A percentile compares a stretch with the other conserved stretches of the same genome.
Conservation (phyloP, 2,888 invertebrate species). For the Drosophila nr. medialis region DNA sequence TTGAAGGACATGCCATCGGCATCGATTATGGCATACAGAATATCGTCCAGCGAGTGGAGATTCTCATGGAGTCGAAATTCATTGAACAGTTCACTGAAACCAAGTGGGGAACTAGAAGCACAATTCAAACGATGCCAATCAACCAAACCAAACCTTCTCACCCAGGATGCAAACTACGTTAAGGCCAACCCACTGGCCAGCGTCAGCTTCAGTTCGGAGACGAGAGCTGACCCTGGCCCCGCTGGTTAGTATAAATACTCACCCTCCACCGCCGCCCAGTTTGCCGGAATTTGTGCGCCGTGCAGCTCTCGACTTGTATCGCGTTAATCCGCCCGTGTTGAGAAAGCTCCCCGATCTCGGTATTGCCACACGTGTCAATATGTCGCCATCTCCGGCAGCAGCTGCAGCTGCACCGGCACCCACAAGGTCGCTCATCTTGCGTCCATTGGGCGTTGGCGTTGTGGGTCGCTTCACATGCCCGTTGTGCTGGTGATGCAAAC, state of each 20-base stretch:
- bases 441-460: conserved; percentile 30
- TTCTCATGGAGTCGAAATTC: conserved; percentile 95
- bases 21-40: conserved; percentile 94
- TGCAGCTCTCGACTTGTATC: conserved; percentile 88
- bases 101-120: conserved; percentile 90
- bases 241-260: conserved; percentile 63
- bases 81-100: conserved; percentile 94
- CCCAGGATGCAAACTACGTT: conserved; percentile 63
- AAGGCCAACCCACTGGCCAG: conserved; percentile 50
- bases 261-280: conserved; percentile 84
- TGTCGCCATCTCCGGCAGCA: conserved; percentile 91
- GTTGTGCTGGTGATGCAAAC: conserved; percentile 41
- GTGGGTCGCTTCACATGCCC: conserved; percentile 58
- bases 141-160: conserved; percentile 80
- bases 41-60: conserved; percentile 94
- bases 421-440: conserved; percentile 47
- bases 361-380: conserved; percentile 93
- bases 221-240: conserved; percentile 42
- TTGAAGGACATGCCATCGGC: conserved; percentile 97
- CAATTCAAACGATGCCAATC: conserved; percentile 79
- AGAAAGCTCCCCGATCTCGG: conserved; percentile 94
- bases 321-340: conserved; percentile 91
- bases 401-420: conserved; percentile 76
- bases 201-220: conserved; percentile 6
- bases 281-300: conserved; percentile 82